phyloP scores from a whole-genome alignment of 2,888 invertebrate genomes.

The Arctia plantaginis region DNA sequence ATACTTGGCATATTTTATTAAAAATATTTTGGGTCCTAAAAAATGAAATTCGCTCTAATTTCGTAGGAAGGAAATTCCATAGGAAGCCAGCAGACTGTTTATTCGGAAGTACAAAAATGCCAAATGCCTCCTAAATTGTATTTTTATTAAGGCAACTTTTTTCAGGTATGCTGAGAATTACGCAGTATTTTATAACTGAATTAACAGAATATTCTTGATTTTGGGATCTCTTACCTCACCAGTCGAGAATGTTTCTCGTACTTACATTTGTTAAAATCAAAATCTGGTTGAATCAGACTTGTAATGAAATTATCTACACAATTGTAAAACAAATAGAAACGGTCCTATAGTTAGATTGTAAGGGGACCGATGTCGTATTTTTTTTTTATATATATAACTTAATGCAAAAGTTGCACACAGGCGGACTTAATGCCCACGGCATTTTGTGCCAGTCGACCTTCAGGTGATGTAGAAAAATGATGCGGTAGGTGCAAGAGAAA shows the following conservation, averaged over 20 bases:
- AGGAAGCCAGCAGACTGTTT: background rate
- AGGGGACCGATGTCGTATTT: too few relatives aligned
- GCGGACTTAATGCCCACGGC: too few relatives aligned
- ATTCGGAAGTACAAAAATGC: background rate
- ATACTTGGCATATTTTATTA: background rate
- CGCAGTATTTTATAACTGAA: background rate
- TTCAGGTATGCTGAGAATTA: background rate
- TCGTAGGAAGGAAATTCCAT: background rate
- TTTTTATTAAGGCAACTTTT: background rate
- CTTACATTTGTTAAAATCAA: too few relatives aligned
- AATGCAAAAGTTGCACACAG: too few relatives aligned
- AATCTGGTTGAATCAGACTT: too few relatives aligned
- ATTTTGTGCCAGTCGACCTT: too few relatives aligned
- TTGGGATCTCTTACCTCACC: background rate
- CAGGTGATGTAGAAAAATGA: too few relatives aligned
- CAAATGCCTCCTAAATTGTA: background rate
- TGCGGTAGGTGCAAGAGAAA: too few relatives aligned
- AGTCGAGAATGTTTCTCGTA: background rate
- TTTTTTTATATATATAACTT: too few relatives aligned
- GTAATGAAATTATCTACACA: background rate
- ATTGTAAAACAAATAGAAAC: too few relatives aligned
- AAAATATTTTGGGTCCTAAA: background rate
- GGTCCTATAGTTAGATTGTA: too few relatives aligned
- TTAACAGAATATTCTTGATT: background rate
- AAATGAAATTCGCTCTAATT: background rate